These are phyloP conservation scores for Casuarius casuarius DNA, from an alignment of 2,113 vertebrate species.

Conservation along the genomic window DNA sequence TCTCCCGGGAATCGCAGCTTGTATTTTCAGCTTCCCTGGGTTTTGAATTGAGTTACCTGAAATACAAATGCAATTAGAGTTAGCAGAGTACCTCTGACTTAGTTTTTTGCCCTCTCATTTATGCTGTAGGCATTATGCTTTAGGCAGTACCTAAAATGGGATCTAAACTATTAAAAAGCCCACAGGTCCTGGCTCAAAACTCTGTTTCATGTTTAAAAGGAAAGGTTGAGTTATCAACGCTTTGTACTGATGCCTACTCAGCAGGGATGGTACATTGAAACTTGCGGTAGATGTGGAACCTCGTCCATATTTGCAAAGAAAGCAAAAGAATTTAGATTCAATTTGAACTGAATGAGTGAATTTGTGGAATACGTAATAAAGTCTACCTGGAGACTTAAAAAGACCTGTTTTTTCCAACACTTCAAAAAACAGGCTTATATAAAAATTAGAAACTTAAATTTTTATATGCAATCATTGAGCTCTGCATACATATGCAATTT, in stretches of 20 bases:
- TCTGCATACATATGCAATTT: constrained; percentile 1
- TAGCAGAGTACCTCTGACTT: constrained; percentile 50
- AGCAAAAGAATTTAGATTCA: neutral
- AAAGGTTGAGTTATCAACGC: neutral
- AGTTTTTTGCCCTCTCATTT: constrained; percentile 28
- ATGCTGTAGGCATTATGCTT: constrained; percentile 42
- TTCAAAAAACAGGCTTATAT: neutral
- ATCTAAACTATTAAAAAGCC: constrained; percentile 32
- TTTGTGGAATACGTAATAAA: neutral
- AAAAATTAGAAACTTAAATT: neutral
- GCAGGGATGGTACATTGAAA: neutral
- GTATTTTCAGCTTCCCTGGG: neutral
- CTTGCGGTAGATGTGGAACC: neutral
- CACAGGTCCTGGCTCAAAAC: constrained; percentile 11
- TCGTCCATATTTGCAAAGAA: neutral
- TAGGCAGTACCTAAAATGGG: constrained; percentile 49
- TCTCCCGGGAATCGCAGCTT: neutral
- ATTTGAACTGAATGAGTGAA: neutral
- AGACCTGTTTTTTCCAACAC: neutral
- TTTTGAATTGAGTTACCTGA: constrained; percentile 37
- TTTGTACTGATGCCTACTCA: constrained; percentile 36
- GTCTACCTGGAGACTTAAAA: constrained; percentile 17
- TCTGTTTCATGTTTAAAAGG: constrained; percentile 52
- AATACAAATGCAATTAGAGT: constrained; percentile 37
- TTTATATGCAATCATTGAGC: neutral